These are phyloP conservation scores for Holotrichia oblita DNA, from an alignment of 1,140 invertebrate species.

Conservation along the genomic window DNA sequence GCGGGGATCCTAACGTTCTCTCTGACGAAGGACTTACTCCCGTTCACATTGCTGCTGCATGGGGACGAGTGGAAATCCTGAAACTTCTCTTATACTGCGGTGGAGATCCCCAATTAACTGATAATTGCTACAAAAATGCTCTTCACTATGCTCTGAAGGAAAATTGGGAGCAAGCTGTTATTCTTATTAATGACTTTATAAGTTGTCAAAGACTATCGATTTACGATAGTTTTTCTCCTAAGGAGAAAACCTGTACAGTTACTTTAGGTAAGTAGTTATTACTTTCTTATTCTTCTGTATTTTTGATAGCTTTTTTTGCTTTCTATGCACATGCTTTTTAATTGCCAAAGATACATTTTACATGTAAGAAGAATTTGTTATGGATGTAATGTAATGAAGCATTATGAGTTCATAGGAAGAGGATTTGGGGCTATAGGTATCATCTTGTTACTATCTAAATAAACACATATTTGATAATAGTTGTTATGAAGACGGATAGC, in stretches of 20 bases:
- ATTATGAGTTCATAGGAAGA: not conserved
- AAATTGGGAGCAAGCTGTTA: not conserved
- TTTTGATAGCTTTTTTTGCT: too few relatives aligned
- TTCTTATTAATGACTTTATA: constrained; percentile 32
- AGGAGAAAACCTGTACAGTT: constrained; percentile 22
- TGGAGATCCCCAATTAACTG: constrained; percentile 73
- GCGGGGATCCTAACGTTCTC: constrained; percentile 79
- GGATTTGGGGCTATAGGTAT: too few relatives aligned
- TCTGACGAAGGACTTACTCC: constrained; percentile 82
- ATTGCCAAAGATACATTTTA: not conserved
- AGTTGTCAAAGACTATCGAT: constrained; percentile 22
- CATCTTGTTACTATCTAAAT: not conserved
- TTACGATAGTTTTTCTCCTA: constrained; percentile 2
- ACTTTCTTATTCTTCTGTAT: too few relatives aligned
- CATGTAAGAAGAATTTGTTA: not conserved
- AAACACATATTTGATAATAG: not conserved
- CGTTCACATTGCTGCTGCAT: constrained; percentile 84
- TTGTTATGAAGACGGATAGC: not conserved
- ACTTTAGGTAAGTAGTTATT: constrained; percentile 23
- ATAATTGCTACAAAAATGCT: constrained; percentile 74
- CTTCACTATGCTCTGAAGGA: constrained; percentile 74
- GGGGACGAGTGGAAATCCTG: constrained; percentile 76
- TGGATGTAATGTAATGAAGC: too few relatives aligned
- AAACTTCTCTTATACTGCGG: constrained; percentile 78
- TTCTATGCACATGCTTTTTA: too few relatives aligned